These are phyloP conservation scores for Cryptophagus acutangulus DNA, from an alignment of 2,888 invertebrate genomes.

Conservation along the genomic window DNA sequence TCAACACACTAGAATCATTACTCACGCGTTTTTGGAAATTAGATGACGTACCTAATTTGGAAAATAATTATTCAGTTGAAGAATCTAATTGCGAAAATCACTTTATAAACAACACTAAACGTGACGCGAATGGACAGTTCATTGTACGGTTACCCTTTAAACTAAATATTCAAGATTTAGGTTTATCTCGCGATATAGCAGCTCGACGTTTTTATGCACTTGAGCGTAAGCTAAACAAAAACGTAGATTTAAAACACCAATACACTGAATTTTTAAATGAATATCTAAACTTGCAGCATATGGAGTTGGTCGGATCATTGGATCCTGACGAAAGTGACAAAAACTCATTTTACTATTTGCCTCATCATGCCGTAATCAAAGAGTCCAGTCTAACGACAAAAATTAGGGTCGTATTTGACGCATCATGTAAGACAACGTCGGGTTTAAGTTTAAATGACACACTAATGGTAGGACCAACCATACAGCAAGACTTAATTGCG, in stretches of 20 bases:
- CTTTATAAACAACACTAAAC: conserved; percentile 7
- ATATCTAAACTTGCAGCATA: conserved; percentile 19
- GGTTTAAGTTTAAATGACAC: conserved; percentile 19
- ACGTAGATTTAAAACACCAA: not conserved
- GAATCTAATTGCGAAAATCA: conserved; percentile 10
- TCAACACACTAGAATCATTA: conserved; percentile 4
- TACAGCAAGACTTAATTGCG: conserved; percentile 17
- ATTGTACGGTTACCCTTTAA: conserved; percentile 11
- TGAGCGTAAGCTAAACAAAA: conserved; percentile 5
- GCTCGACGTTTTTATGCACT: conserved; percentile 5
- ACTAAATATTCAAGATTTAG: conserved; percentile 4
- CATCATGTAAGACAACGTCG: conserved; percentile 11
- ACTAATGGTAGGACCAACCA: conserved; percentile 16
- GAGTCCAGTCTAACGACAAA: conserved; percentile 18
- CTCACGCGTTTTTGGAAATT: conserved; percentile 13
- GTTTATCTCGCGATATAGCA: conserved; percentile 2
- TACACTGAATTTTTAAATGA: conserved; percentile 19
- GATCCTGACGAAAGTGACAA: conserved; percentile 1
- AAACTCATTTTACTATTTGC: conserved; percentile 12
- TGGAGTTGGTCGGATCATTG: conserved; percentile 12
- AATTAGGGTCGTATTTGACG: conserved; percentile 22
- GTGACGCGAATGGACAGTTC: conserved; percentile 7
- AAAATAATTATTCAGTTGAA: conserved; percentile 4
- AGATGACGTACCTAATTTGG: conserved; percentile 1
- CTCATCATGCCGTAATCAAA: conserved; percentile 21